Evolutionary conservation across 1,140 invertebrate genomes (phyloP), one percentile per base, ranked within the genome.

Genomic region (Drosophila simulans): DNA sequence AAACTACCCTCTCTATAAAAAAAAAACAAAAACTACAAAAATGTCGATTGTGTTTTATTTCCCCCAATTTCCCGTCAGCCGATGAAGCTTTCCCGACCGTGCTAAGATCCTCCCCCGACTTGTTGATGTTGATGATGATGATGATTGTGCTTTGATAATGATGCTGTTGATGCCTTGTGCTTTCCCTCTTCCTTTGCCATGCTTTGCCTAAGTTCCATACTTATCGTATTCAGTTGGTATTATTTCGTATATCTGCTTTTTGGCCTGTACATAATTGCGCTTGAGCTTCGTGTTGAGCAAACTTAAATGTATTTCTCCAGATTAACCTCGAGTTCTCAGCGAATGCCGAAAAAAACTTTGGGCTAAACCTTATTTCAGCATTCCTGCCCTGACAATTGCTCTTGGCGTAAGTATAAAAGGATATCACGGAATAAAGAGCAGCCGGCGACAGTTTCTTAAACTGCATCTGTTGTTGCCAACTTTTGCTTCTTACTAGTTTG

Each of bases 1-100:
- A 80, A 82, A 76, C 76, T 90, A 86, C 80, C 82, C 82, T 88
- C 88, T 90, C 77, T 86, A 82, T 71, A 76, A 86, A 90, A 71
- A 71, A 84, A 78, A 80, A 78, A 49, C 15, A 77, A 58, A 59
- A 77, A 77, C 63, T 69, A 80, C 76, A 80, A 75, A 75, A 83
- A 79, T 77, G 58, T 80, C 42, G 76, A 70, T 80, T 90, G 86
- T 90, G 86, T 90, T 90, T 90, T 90, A 90, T 90, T 90, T 86
- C 68, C 52, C 42, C 25, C 37, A 25, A 35, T 25, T 64, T 49
- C 53, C 53, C 46, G 43, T 35, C 57, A 51, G 52, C 20, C 46
- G 54, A 72, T 45, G 56, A 51, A 40, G 55, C 63, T 54, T 71
- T 43, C 39, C 64, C 52, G 34, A 45, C 35, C 37, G 27, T 35